A percentile compares a stretch with the other conserved stretches of the same genome.
Evolutionary conservation across 2,113 vertebrate genomes (phyloP).

Genomic region (Peucedramus taeniatus): DNA sequence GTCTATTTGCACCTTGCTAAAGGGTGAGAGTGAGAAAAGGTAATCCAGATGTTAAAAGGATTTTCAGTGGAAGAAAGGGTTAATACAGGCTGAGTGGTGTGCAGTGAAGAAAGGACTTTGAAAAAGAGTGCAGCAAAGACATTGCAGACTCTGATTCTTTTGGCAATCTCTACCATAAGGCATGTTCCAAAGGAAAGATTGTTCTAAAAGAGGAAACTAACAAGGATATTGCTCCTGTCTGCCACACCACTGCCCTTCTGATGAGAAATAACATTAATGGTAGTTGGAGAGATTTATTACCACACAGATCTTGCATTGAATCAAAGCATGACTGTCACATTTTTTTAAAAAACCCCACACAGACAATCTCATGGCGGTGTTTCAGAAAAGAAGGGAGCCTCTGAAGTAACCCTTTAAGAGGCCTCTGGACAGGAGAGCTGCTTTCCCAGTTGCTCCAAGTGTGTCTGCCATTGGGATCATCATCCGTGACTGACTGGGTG

Average conservation of each 20-base stretch:
- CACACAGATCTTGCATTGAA: not conserved
- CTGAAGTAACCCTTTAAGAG: not conserved
- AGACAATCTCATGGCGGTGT: not conserved
- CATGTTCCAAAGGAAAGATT: not conserved
- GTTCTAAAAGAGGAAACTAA: not conserved
- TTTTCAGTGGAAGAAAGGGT: not conserved
- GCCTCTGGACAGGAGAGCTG: not conserved
- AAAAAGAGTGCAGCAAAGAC: not conserved
- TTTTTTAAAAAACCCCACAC: rapidly evolving
- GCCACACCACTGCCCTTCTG: not conserved
- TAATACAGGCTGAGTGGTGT: not conserved
- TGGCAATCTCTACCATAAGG: not conserved
- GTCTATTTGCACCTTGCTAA: not conserved
- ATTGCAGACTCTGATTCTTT: not conserved
- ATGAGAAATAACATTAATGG: not conserved
- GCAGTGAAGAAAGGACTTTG: not conserved
- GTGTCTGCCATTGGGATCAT: not conserved
- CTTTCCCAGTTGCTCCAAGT: not conserved
- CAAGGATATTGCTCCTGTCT: not conserved
- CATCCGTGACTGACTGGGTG: not conserved
- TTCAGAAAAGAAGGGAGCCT: not conserved
- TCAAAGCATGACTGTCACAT: not conserved
- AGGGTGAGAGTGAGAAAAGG: not conserved
- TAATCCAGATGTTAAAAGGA: not conserved
- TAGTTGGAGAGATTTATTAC: not conserved